A percentile compares a stretch with the other conserved stretches of the same genome.
Evolutionary conservation across 1,140 invertebrate genomes (phyloP).

Genomic region (Drosophila quadrilineata): DNA sequence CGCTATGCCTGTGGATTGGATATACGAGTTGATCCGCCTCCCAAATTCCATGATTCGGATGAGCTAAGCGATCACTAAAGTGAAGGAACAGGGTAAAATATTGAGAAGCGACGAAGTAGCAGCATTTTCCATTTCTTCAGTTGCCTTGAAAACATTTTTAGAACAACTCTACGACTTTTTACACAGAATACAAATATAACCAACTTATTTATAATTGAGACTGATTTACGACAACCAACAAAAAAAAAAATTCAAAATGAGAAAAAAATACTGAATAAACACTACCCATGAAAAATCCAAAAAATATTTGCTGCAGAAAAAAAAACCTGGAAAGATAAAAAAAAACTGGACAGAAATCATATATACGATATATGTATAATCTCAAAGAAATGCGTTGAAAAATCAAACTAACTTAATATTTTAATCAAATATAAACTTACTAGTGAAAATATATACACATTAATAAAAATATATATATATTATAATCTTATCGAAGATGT

Average conservation of each 20-base stretch:
- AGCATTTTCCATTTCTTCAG: constrained; percentile 69
- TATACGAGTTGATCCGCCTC: constrained; percentile 77
- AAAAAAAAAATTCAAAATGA: constrained; percentile 16
- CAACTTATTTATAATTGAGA: constrained; percentile 79
- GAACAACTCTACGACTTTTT: constrained; percentile 64
- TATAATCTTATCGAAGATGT: constrained; percentile 14
- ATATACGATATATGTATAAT: constrained; percentile 3
- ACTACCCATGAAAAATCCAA: constrained; percentile 16
- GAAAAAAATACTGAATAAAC: constrained; percentile 29
- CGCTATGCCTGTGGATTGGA: constrained; percentile 73
- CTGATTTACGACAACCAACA: constrained; percentile 68
- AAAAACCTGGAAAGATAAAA: neutral
- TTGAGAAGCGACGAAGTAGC: constrained; percentile 17
- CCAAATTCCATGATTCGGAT: constrained; percentile 77
- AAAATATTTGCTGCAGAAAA: constrained; percentile 23
- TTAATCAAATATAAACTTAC: constrained; percentile 76
- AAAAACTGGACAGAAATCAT: neutral
- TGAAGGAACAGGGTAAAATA: neutral
- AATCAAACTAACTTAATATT: constrained; percentile 55
- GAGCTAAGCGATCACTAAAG: constrained; percentile 70
- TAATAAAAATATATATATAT: constrained; percentile 34
- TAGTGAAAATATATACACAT: no score
- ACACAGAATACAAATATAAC: constrained; percentile 69
- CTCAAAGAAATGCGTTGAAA: constrained; percentile 15
- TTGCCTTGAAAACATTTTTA: constrained; percentile 68